These are phyloP conservation scores for Eretmodus cyanostictus DNA, from an alignment of 2,113 vertebrate genomes.

Conservation along the genomic window DNA sequence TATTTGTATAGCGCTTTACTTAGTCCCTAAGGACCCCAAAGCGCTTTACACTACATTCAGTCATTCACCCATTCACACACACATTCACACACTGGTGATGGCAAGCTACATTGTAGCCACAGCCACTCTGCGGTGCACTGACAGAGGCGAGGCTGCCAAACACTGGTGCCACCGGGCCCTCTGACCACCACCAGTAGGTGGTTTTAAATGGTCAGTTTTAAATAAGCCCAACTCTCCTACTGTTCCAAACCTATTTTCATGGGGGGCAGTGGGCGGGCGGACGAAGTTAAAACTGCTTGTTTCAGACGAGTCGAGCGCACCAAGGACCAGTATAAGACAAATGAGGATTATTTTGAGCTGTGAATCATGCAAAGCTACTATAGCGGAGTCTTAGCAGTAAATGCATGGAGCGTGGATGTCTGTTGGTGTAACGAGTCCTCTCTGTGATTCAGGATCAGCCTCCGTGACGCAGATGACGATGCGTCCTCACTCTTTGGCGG, in stretches of 20 bases:
- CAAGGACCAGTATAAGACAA: background rate
- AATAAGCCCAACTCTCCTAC: background rate
- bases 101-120: background rate
- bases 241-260: background rate
- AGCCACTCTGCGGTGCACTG: background rate
- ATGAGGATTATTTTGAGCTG: background rate
- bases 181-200: no score
- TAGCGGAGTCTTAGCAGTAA: background rate
- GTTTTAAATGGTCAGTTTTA: background rate
- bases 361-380: background rate
- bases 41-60: background rate
- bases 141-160: fast-evolving
- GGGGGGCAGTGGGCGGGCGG: fast-evolving
- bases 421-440: background rate
- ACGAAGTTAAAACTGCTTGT: fast-evolving
- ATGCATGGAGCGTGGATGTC: background rate
- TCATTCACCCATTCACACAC: no score
- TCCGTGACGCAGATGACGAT: constrained; percentile 51
- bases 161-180: fast-evolving
- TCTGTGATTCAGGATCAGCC: constrained; percentile 44
- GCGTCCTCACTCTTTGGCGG: constrained; percentile 65
- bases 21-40: background rate
- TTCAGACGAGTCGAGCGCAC: background rate
- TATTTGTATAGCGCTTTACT: background rate
- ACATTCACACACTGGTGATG: fast-evolving